These are phyloP conservation scores for Corythucha ciliata DNA, from an alignment of 2,888 invertebrate species.

Conservation along the genomic window DNA sequence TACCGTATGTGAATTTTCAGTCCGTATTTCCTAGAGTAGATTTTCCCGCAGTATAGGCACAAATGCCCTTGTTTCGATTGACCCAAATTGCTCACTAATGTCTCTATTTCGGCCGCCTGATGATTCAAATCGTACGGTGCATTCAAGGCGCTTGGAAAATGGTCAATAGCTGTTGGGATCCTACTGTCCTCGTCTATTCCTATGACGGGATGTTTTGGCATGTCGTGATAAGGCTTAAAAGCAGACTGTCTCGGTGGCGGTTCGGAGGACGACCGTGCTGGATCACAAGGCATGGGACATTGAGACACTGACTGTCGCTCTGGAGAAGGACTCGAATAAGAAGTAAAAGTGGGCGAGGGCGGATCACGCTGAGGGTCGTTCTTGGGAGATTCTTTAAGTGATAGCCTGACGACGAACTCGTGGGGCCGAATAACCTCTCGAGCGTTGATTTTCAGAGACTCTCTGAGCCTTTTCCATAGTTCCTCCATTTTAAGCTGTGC, in stretches of 20 bases:
- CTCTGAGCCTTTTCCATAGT: conserved; percentile 48
- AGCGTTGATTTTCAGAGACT: conserved; percentile 11
- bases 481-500: conserved; percentile 46
- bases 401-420: conserved; percentile 15
- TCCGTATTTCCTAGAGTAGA: conserved; percentile 93
- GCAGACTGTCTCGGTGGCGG: conserved; percentile 39
- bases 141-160: not conserved
- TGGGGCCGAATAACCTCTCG: not conserved
- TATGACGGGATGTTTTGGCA: not conserved
- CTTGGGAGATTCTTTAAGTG: conserved; percentile 10
- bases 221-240: conserved; percentile 39
- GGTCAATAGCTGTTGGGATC: conserved; percentile 12
- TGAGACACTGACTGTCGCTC: no score
- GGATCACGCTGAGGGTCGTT: no score
- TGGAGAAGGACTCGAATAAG: conserved; percentile 34
- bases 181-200: conserved; percentile 13
- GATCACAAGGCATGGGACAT: no score
- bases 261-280: conserved; percentile 32
- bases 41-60: conserved; percentile 88
- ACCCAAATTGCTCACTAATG: conserved; percentile 68
- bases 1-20: conserved; percentile 54
- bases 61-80: conserved; percentile 70
- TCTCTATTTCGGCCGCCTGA: conserved; percentile 59
- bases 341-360: conserved; percentile 32
- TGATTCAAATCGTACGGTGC: conserved; percentile 13